These are phyloP conservation scores for Pseudocheirus occidentalis DNA, from an alignment of 2,797 vertebrate genomes.

Conservation along the genomic window DNA sequence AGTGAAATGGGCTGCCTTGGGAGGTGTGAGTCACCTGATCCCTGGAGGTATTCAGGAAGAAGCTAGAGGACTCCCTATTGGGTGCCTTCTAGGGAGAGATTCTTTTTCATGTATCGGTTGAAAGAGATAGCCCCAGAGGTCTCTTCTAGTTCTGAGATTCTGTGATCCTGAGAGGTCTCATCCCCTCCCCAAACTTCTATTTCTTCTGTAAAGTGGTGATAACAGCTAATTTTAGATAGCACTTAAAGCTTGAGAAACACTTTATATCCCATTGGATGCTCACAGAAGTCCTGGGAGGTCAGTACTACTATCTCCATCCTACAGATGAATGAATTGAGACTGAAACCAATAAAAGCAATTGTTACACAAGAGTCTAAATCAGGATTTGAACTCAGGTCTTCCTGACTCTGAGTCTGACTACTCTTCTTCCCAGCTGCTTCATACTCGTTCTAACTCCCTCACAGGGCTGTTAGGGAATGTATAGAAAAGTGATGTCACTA, in stretches of 20 bases:
- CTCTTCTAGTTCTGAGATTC: no score
- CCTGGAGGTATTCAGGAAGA: neutral
- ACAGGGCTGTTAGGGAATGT: no score
- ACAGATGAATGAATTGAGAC: neutral
- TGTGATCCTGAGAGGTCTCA: neutral
- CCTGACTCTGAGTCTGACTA: neutral
- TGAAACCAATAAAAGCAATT: neutral
- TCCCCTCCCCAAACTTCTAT: no score
- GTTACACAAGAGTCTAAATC: neutral
- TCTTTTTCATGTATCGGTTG: neutral
- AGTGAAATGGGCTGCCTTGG: no score
- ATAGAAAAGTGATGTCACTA: neutral
- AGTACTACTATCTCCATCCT: no score
- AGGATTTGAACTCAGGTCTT: neutral
- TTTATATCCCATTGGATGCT: neutral
- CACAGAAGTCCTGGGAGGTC: neutral
- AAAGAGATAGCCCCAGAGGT: neutral
- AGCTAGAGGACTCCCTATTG: neutral
- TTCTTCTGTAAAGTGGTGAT: neutral
- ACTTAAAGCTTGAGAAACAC: no score
- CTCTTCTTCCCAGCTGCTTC: no score
- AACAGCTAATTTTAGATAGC: neutral
- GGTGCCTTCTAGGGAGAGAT: neutral
- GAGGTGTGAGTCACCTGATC: no score
- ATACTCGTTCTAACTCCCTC: neutral